Conservation (phyloP, 92 coral and sea anemone genomes). For the Zoanthus solanderi region DNA sequence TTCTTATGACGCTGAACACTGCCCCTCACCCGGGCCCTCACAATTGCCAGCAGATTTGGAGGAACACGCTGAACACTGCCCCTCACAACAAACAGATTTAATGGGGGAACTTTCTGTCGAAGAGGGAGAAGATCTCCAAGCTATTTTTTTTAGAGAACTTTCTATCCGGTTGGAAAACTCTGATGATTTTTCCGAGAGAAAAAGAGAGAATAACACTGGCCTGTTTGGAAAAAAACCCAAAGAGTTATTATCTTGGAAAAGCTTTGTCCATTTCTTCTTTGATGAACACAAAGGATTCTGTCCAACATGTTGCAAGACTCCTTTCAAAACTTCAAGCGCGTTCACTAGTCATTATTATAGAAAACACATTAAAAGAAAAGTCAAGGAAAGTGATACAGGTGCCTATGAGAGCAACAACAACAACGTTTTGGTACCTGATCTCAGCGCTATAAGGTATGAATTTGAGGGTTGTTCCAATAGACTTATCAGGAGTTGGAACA, state of each 20-base stretch:
- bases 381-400: conserved; percentile 17
- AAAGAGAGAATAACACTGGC: conserved; percentile 47
- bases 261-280: conserved; percentile 9
- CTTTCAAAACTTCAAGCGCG: conserved; percentile 47
- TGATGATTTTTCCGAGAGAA: conserved; percentile 48
- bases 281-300: conserved; percentile 14
- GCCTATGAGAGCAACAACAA: conserved; percentile 48
- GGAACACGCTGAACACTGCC: conserved; percentile 44
- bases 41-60: conserved; percentile 41
- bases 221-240: conserved; percentile 16
- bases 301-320: conserved; percentile 20
- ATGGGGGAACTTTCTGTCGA: conserved; percentile 49
- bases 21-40: conserved; percentile 50
- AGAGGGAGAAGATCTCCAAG: conserved; percentile 48
- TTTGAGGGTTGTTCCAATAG: conserved; percentile 48
- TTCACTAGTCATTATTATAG: conserved; percentile 45
- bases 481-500: conserved; percentile 47
- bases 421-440: conserved; percentile 46
- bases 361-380: conserved; percentile 20
- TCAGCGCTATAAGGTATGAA: conserved; percentile 47
- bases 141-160: conserved; percentile 46
- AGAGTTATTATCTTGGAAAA: conserved; percentile 12
- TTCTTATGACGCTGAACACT: conserved; percentile 48
- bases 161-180: conserved; percentile 49
- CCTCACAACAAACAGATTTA: conserved; percentile 42